Base-by-base conservation (phyloP, 2,797 vertebrate species). In the Percopsis omiscomaycus region DNA sequence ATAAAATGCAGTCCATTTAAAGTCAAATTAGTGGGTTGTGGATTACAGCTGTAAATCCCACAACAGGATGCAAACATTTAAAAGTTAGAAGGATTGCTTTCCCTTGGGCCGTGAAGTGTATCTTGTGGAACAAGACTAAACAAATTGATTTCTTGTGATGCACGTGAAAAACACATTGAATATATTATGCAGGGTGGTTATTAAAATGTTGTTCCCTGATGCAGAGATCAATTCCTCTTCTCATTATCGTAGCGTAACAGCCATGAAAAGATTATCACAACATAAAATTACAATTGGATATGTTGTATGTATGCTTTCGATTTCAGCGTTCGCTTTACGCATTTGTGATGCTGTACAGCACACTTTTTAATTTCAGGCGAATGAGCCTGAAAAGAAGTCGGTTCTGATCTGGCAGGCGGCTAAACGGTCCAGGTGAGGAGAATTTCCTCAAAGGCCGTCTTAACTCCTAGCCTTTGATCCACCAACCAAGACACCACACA, bases 381-480 rank as follows among this genome's bases (percentile, higher is more conserved):
- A 63, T 46, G 22, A 29, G 14, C 14, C 2, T 37, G 8, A 56
- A 71, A 47, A 46, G 44, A 50, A 1, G 4, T 2, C 66, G 69
- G 73, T 68, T 54, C 45, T 0, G 4, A 61, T 59, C 68, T 30
- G 44, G 70, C 27, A 1, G 58, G 60, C 66, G 64, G 60, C 72
- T 63, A 28, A 66, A 67, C 68, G 59, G 52, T 10, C 52, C 84
- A 83, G 79, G 83, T 72, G 79, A 79, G 77, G 66, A 71, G 73
- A 77, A 77, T 3, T 3, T 78, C 80, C 83, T 87, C 84, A 89
- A 87, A 83, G 75, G 71, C 50, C 22, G 44, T 69, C 81, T 88
- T 82, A 80, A 78, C 66, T 65, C 74, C 12, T 53, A 59, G 73
- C 75, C 84, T 87, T 82, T 89, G 77, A 87, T 87, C 77, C 73